Base-by-base conservation (phyloP, 2,888 invertebrate species). In the Blera fallax region DNA sequence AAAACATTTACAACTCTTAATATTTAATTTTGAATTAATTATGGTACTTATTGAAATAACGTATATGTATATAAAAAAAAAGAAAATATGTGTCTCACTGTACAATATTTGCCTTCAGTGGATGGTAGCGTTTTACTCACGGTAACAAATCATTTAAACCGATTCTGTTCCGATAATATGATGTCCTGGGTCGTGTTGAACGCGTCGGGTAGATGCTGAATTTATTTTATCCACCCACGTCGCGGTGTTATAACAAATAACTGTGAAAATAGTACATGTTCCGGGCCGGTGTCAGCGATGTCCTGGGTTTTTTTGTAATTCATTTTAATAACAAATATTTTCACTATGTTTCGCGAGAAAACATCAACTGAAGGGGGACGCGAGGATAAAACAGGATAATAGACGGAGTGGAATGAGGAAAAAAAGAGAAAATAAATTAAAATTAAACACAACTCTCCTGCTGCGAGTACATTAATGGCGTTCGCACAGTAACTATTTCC, bases 371-470 rank as follows among this genome's bases (percentile, higher is more conserved):
- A 70, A 43, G 34, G 18, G 7, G 16, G 60, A 32, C 37, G n/a
- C 34, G 43, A 27, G 32, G 18, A 37, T n/a, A 27, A 37, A 58
- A 65, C 52, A 52, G 43, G 60, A 48, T 32, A 43, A 69, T 48
- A 34, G n/a, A 10, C n/a, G 27, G 11, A 10, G 14, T 11, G 58
- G 37, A 24, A 32, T 10, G 37, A 16, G 50, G 65, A 40, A 14
- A n/a, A 18, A 67, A 32, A 56, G 64, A 54, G 65, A 45, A 43
- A 84, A 84, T 81, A 81, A 87, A 87, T 78, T 77, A 87, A 87
- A 88, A 89, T 93, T 95, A 95, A 90, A 95, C 95, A 91, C 95
- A 95, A 91, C 95, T 95, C 90, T 95, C 95, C 90, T 95, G 94
- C 89, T 93, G 94, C 89, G 94, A 94, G 84, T 94, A 94, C 94